Evolutionary conservation across 2,113 vertebrate genomes (phyloP), one percentile per base, ranked within the genome.

Genomic region (Poeciliopsis turrubarensis): DNA sequence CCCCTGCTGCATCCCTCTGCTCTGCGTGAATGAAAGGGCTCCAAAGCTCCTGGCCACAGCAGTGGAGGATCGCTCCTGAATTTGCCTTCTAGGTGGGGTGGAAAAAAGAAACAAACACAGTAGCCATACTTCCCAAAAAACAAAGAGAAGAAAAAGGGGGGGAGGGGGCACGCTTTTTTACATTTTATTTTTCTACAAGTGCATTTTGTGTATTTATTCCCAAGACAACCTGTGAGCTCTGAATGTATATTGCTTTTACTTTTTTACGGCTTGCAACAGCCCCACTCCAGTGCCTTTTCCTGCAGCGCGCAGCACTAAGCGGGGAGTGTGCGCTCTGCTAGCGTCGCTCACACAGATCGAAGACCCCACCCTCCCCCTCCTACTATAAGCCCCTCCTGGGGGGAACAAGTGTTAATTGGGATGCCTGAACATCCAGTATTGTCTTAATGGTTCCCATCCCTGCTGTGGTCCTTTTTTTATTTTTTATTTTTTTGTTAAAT

Each of bases 261-360:
- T 89, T 92, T 94, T 82, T 93, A 92, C 86, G 88, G 93, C 92
- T 91, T 89, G 90, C 84, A 84, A 89, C 86, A 87, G 86, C 86
- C 87, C 81, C 88, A 83, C 84, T 91, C 90, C 92, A 94, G 94
- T 95, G 94, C 94, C 94, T 95, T 95, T 92, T 93, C 89, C 89
- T 91, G 91, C 86, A 26, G 87, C 82, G 82, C 80, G 89, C 90
- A 90, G 86, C 85, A 80, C 81, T 79, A 70, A 75, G 60, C 83
- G 60, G 66, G 84, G 86, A 71, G 77, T 61, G 77, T 75, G 68
- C 9, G 63, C 75, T 87, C 82, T 88, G 82, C 87, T 78, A 84
- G 88, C 81, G 77, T 72, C 82, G 80, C 81, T 80, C 87, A 80
- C 73, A 75, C 89, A 80, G 83, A 88, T 79, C 75, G 70, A 83